Evolutionary conservation across 2,888 invertebrate genomes (phyloP).

Genomic region (Erebia palarica): DNA sequence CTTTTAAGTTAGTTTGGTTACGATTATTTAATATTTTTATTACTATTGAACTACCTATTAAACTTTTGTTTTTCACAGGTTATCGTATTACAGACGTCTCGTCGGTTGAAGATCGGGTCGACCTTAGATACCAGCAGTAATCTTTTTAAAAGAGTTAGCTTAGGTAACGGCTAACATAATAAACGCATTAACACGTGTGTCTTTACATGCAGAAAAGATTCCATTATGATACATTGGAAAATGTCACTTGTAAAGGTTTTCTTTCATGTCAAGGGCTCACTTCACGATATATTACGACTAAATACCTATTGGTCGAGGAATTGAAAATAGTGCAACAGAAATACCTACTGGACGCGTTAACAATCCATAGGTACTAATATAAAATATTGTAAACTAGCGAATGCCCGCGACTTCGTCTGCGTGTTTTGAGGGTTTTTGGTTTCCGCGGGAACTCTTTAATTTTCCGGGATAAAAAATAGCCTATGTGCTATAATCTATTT

Average conservation of each 20-base stretch:
- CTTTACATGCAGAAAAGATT: slow-evolving; percentile 37
- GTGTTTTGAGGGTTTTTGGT: no score
- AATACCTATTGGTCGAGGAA: background rate
- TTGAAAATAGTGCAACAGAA: background rate
- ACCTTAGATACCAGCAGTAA: slow-evolving; percentile 31
- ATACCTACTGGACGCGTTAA: no score
- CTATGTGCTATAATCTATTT: no score
- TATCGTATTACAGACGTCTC: slow-evolving; percentile 23
- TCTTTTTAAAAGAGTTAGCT: slow-evolving; percentile 40
- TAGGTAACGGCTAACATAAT: slow-evolving; percentile 33
- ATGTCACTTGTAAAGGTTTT: slow-evolving; percentile 26
- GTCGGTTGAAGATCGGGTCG: slow-evolving; percentile 30
- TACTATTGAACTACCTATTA: background rate
- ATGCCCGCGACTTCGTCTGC: no score
- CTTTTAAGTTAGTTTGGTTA: no score
- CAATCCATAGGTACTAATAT: no score
- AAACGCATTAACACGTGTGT: slow-evolving; percentile 38
- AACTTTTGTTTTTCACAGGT: background rate
- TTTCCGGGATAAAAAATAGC: no score
- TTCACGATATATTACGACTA: background rate
- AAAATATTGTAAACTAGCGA: no score
- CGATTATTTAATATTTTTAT: no score
- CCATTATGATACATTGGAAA: slow-evolving; percentile 28
- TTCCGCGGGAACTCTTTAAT: no score
- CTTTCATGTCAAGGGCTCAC: slow-evolving; percentile 21